Conservation (phyloP, 2,888 invertebrate species). For the Ametastegia equiseti region DNA sequence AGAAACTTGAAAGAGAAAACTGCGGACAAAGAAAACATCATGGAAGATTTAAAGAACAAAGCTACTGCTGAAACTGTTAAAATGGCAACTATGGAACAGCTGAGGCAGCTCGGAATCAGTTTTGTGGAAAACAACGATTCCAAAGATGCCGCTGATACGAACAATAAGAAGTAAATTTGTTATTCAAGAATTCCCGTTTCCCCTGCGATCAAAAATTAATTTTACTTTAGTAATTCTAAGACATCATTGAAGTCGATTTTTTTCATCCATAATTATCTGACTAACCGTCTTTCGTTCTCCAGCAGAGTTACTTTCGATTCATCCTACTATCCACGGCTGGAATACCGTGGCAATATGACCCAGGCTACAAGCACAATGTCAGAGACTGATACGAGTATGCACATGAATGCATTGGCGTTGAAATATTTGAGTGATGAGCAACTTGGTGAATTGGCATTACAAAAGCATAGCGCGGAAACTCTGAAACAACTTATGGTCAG, state of each 20-base stretch:
- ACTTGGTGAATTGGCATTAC: constrained; percentile 69
- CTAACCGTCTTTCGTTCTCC: neutral
- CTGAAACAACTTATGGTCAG: constrained; percentile 67
- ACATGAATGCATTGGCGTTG: constrained; percentile 78
- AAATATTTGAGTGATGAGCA: constrained; percentile 79
- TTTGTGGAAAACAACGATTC: constrained; percentile 64
- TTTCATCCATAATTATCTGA: neutral
- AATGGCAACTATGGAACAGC: constrained; percentile 70
- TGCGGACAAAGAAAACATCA: constrained; percentile 49
- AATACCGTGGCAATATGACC: constrained; percentile 64
- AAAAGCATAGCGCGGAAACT: constrained; percentile 63
- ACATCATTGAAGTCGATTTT: neutral
- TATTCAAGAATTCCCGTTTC: constrained; percentile 7
- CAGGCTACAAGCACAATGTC: constrained; percentile 63
- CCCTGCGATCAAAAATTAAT: constrained; percentile 19
- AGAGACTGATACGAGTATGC: constrained; percentile 77
- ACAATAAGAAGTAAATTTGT: constrained; percentile 61
- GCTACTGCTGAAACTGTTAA: constrained; percentile 65
- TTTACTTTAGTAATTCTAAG: neutral
- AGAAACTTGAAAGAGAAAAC: constrained; percentile 50
- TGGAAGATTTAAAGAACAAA: constrained; percentile 26
- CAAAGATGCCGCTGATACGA: constrained; percentile 57
- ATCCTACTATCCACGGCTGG: constrained; percentile 68
- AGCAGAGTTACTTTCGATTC: constrained; percentile 65
- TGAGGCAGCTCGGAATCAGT: constrained; percentile 71